Evolutionary conservation across 1,140 invertebrate genomes (phyloP).

Genomic region (Habropoda laboriosa): DNA sequence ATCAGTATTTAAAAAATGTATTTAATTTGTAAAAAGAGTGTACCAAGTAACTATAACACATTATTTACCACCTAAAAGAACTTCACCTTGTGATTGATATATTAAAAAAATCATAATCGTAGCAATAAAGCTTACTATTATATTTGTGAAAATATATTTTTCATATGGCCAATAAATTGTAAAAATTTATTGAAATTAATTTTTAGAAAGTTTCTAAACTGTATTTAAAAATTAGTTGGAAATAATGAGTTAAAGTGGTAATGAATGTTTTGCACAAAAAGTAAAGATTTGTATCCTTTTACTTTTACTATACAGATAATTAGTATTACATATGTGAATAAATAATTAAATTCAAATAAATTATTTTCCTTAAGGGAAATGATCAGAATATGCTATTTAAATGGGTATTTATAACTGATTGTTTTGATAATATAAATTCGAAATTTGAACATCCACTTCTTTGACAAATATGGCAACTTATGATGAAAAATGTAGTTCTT

Average conservation of each 20-base stretch:
- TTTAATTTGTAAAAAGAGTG: not conserved
- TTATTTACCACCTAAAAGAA: not conserved
- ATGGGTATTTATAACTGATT: not conserved
- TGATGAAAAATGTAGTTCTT: not conserved
- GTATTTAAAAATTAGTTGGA: not conserved
- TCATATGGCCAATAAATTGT: too few species aligned
- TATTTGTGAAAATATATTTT: not conserved
- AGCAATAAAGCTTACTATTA: not conserved
- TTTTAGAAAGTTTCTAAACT: too few species aligned
- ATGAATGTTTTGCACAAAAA: not conserved
- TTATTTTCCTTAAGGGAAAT: not conserved
- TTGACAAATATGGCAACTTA: not conserved
- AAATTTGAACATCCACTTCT: not conserved
- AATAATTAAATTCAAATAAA: not conserved
- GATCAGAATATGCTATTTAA: not conserved
- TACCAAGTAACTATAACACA: slow-evolving; percentile 10
- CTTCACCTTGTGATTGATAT: not conserved
- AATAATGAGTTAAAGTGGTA: not conserved
- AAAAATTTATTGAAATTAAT: too few species aligned
- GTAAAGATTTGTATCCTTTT: not conserved
- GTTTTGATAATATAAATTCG: slow-evolving; percentile 3
- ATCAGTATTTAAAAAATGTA: not conserved
- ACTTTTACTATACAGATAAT: not conserved
- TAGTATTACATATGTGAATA: not conserved
- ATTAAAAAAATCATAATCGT: not conserved